Conservation (phyloP, 2,113 vertebrate genomes). For the Psittacus erithacus region DNA sequence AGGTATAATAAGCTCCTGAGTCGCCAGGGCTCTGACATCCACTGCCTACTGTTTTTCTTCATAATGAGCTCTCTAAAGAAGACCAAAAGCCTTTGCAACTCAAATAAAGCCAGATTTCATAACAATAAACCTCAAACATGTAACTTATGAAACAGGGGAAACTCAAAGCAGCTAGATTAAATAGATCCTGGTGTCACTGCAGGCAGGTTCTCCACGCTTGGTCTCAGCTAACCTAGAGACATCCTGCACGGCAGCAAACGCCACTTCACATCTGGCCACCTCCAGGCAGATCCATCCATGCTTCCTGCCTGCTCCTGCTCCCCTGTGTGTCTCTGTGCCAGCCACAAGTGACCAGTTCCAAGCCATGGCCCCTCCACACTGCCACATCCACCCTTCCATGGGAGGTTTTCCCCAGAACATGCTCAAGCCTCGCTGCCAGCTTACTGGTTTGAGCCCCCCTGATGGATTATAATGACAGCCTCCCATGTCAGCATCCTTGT, state of each 20-base stretch:
- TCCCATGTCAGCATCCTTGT: not conserved
- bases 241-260: not conserved
- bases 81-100: constrained; percentile 33
- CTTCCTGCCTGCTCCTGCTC: not conserved
- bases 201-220: not conserved
- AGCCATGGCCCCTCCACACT: accelerated
- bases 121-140: not conserved
- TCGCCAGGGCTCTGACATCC: not conserved
- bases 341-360: not conserved
- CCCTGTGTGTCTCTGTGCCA: accelerated
- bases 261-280: not conserved
- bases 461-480: not conserved
- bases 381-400: not conserved
- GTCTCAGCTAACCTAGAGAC: not conserved
- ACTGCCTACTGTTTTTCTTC: not conserved
- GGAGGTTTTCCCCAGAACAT: not conserved
- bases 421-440: not conserved
- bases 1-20: constrained; percentile 25
- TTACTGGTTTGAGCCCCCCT: not conserved
- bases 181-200: not conserved
- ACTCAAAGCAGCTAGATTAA: not conserved
- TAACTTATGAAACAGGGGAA: not conserved
- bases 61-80: constrained; percentile 56
- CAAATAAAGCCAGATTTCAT: constrained; percentile 20
- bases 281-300: not conserved